phyloP scores from a whole-genome alignment of 2,113 vertebrate genomes.

The Pachyramphus minor region DNA sequence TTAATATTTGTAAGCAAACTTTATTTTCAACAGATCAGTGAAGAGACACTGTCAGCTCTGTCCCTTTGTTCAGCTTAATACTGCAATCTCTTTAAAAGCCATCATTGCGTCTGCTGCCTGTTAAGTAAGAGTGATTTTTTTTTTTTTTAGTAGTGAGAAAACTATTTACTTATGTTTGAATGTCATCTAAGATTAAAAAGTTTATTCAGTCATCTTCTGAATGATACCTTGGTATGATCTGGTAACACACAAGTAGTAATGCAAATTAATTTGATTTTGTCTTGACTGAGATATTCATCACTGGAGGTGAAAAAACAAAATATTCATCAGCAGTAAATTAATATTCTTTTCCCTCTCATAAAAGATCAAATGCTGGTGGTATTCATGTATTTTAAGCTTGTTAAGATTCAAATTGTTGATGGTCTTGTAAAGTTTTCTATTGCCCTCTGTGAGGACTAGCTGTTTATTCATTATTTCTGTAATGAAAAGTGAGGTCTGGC shows the following conservation, averaged over 20 bases:
- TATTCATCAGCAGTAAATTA: conserved; percentile 10
- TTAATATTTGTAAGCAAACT: not conserved
- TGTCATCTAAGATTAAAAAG: conserved; percentile 39
- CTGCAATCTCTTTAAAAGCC: conserved; percentile 15
- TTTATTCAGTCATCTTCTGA: conserved; percentile 28
- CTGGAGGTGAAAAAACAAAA: not conserved
- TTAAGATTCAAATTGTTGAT: not conserved
- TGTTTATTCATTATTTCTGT: conserved; percentile 30
- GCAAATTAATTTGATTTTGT: conserved; percentile 2
- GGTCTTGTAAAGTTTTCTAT: not conserved
- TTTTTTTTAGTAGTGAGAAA: not conserved
- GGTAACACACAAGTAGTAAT: not conserved
- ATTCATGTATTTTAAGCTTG: not conserved
- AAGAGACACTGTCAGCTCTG: not conserved
- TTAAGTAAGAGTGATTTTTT: not conserved
- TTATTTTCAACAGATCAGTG: not conserved
- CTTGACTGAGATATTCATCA: not conserved
- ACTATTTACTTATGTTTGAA: conserved; percentile 17
- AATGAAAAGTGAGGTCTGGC: not conserved
- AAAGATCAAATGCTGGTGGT: not conserved
- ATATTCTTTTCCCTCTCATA: not conserved
- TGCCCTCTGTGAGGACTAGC: not conserved
- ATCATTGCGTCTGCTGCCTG: not conserved
- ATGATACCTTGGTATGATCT: not conserved
- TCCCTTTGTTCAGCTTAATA: not conserved